These are phyloP conservation scores for Paralichthys olivaceus DNA, from an alignment of 2,113 vertebrate species.

Conservation along the genomic window DNA sequence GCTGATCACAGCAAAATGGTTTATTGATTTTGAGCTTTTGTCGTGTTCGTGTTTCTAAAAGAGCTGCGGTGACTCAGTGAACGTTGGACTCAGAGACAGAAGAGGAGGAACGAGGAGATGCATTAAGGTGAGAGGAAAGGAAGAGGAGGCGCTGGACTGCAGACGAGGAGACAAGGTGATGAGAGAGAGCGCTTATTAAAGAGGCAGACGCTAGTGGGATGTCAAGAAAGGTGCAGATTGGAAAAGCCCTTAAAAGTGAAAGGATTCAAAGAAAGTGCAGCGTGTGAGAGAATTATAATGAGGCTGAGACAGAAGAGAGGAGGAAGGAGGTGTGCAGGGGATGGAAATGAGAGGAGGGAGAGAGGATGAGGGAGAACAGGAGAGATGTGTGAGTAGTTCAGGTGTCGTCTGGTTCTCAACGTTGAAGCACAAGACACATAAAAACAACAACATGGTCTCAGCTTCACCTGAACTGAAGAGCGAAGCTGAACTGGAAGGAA, in stretches of 20 bases:
- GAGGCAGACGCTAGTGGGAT: neutral
- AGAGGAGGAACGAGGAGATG: neutral
- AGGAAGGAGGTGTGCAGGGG: neutral
- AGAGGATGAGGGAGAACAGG: neutral
- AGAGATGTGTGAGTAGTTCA: too few relatives aligned
- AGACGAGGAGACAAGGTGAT: neutral
- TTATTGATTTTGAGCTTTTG: slow-evolving; percentile 32
- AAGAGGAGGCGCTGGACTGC: neutral
- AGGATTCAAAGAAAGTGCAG: neutral
- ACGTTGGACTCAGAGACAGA: neutral
- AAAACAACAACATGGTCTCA: too few relatives aligned
- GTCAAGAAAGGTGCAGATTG: neutral
- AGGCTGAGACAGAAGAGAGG: neutral
- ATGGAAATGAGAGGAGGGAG: neutral
- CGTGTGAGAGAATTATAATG: neutral
- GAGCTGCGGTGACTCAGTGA: neutral
- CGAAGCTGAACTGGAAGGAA: too few relatives aligned
- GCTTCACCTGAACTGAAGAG: too few relatives aligned
- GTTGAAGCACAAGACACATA: too few relatives aligned
- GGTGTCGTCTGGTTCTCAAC: too few relatives aligned
- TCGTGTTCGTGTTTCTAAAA: neutral
- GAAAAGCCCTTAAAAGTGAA: neutral
- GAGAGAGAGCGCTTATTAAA: neutral
- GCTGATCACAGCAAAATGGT: slow-evolving; percentile 11
- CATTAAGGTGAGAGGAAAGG: neutral